A percentile compares a stretch with the other conserved stretches of the same genome.
phyloP scores from a whole-genome alignment of 2,113 vertebrate species.

The Gopherus evgoodei region DNA sequence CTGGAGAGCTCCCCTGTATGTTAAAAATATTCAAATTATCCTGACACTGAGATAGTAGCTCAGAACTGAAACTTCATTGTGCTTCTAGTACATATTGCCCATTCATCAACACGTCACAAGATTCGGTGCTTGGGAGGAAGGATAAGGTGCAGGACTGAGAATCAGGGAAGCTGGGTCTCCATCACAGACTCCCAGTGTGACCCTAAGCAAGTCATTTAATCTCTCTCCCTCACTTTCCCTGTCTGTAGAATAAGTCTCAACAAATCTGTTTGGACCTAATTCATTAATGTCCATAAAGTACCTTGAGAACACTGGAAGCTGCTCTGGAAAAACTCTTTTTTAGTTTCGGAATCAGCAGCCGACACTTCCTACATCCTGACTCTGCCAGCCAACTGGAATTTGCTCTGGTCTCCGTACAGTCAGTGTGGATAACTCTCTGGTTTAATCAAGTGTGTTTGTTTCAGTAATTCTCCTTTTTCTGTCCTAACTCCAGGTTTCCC shows the following conservation, averaged over 20 bases:
- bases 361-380: not conserved
- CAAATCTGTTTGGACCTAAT: not conserved
- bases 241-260: not conserved
- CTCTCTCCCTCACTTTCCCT: not conserved
- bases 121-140: not conserved
- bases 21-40: not conserved
- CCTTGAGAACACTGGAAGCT: not conserved
- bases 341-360: not conserved
- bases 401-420: not conserved
- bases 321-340: not conserved
- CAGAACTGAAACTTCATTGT: not conserved
- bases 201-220: not conserved
- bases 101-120: not conserved
- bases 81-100: not conserved
- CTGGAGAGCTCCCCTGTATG: not conserved
- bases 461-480: not conserved
- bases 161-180: not conserved
- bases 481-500: slow-evolving; percentile 86
- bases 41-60: not conserved
- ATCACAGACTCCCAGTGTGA: not conserved
- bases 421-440: not conserved
- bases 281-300: not conserved
- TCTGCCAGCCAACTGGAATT: not conserved
- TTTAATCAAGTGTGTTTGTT: not conserved
- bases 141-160: not conserved